Percentiles rank a stretch among this genome's conserved stretches.
These are phyloP conservation scores for Cephonodes hylas DNA, from an alignment of 2,888 invertebrate species.

Conservation along the genomic window DNA sequence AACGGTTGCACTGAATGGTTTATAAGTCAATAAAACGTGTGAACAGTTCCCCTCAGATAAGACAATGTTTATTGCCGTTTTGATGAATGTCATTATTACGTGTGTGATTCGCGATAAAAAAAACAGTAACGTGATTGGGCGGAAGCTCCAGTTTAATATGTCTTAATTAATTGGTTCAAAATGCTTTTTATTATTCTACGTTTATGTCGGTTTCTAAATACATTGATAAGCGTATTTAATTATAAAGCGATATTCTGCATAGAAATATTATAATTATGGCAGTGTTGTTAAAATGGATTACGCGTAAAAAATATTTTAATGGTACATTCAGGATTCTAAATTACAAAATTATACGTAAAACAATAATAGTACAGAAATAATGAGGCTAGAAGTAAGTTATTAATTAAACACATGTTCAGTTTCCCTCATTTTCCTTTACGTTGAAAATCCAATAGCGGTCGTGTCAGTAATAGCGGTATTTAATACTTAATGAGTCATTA, in stretches of 20 bases:
- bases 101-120: not conserved
- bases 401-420: not conserved
- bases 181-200: too few species aligned
- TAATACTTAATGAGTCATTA: slow-evolving; percentile 69
- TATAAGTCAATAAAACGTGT: slow-evolving; percentile 6
- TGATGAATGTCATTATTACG: not conserved
- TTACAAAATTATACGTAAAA: too few species aligned
- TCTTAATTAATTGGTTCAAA: too few species aligned
- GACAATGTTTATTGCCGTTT: not conserved
- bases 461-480: slow-evolving; percentile 52
- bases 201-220: too few species aligned
- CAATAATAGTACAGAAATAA: too few species aligned
- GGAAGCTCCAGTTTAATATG: not conserved
- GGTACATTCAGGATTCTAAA: too few species aligned
- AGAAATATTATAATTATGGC: too few species aligned
- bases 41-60: not conserved
- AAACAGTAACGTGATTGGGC: not conserved
- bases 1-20: not conserved
- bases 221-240: too few species aligned
- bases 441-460: not conserved
- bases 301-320: too few species aligned
- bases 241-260: too few species aligned
- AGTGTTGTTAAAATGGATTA: too few species aligned
- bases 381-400: not conserved
- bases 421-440: not conserved